These are phyloP conservation scores for Semnopithecus entellus DNA, from an alignment of 2,113 vertebrate genomes.

Conservation along the genomic window DNA sequence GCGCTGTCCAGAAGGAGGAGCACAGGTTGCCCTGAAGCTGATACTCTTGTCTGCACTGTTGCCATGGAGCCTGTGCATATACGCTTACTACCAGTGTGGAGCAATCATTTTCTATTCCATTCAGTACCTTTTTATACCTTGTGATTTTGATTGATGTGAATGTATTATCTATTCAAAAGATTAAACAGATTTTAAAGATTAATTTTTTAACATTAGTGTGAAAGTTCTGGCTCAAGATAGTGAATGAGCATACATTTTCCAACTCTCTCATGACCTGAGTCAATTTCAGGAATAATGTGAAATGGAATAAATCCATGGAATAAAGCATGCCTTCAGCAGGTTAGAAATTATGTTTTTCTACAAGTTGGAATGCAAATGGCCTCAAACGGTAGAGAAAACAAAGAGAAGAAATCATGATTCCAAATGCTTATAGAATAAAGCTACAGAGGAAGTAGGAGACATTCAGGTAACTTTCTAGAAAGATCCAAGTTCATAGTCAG, in stretches of 20 bases:
- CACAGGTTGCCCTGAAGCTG: neutral
- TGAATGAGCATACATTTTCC: constrained; percentile 18
- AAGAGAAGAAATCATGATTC: neutral
- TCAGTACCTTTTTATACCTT: neutral
- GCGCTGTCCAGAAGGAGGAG: neutral
- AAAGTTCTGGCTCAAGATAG: neutral
- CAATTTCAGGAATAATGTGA: neutral
- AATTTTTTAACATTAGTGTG: neutral
- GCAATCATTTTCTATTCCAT: neutral
- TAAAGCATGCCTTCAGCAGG: neutral
- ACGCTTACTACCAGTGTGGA: neutral
- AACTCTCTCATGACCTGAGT: neutral
- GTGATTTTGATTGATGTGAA: neutral
- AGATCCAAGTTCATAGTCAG: neutral
- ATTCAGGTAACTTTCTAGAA: neutral
- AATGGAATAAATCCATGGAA: neutral
- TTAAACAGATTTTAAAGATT: neutral
- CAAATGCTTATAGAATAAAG: neutral
- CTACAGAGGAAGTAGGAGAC: neutral
- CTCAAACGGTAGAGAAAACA: neutral
- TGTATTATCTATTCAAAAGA: neutral
- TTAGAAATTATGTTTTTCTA: neutral
- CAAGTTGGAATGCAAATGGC: neutral
- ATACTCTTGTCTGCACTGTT: neutral
- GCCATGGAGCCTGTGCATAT: neutral